Conservation (phyloP, 2,888 invertebrate species). For the Trissoscelio sp. region DNA sequence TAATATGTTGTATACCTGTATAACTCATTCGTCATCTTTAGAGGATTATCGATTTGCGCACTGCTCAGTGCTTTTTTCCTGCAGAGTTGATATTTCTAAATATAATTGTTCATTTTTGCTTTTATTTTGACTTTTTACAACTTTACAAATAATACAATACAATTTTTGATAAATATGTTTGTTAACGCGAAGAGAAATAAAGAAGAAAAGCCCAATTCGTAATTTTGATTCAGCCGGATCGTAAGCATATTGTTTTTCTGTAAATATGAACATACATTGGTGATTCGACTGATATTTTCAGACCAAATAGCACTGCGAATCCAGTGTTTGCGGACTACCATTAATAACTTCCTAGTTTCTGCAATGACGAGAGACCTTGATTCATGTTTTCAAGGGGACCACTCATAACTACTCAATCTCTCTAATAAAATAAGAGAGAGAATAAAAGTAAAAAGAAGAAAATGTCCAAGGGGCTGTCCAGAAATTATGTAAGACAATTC, state of each 20-base stretch:
- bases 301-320: slow-evolving; percentile 77
- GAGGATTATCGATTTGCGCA: slow-evolving; percentile 26
- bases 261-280: slow-evolving; percentile 62
- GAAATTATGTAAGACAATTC: no score
- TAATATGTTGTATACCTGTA: background rate
- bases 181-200: background rate
- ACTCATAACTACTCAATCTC: slow-evolving; percentile 7
- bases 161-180: no score
- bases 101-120: no score
- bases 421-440: background rate
- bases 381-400: slow-evolving; percentile 19
- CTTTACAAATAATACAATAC: no score
- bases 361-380: slow-evolving; percentile 24
- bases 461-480: background rate
- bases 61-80: slow-evolving; percentile 16
- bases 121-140: no score
- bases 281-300: slow-evolving; percentile 77
- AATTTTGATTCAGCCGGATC: slow-evolving; percentile 49
- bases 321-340: slow-evolving; percentile 76
- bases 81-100: slow-evolving; percentile 8
- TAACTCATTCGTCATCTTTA: slow-evolving; percentile 11
- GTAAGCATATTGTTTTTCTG: background rate
- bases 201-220: slow-evolving; percentile 34
- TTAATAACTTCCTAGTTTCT: slow-evolving; percentile 42
- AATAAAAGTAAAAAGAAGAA: no score